Evolutionary conservation across 1,140 invertebrate species (phyloP), one percentile per base, ranked within the genome.

Genomic region (Aphelinus certus): DNA sequence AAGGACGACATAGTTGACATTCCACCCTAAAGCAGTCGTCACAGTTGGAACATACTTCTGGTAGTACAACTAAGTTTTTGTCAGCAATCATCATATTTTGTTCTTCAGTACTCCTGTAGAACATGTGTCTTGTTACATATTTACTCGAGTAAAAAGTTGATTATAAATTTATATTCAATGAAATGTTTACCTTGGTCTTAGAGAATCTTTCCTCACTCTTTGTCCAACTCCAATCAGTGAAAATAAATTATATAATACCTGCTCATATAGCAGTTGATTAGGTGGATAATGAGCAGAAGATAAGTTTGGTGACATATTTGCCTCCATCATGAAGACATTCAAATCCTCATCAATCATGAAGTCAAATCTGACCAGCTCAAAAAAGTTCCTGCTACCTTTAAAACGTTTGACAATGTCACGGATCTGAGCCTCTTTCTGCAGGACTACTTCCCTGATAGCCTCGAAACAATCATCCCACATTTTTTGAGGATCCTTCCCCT

Each of bases 241-340:
- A 49, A 99, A 92, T 56, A 97, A 81, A 85, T 95, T 97, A 82
- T 93, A 97, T 3, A 99, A 79, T 2, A 99, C 94, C 89, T 98
- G 96, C 81, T 98, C 95, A 79, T 99, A 99, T 0, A 99, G 84
- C 7, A 96, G 83, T 74, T 92, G 91, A 85, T 99, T 99, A 1
- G 92, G 93, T 58, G 93, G 92, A 85, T 95, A 99, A 88, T 99
- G 97, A 0, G 93, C 93, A 0, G 97, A 98, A 0, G 96, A 97
- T 45, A 99, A 89, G 89, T 99, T 99, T 0, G 97, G 98, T 48
- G 96, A 98, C 97, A 99, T 99, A 84, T 99, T 99, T 1, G 96
- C 97, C 87, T 99, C 97, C 92, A 99, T 94, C 2, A 98, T 87
- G 81, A 92, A 95, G 2, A 98, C 93, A 63, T 95, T 95, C 0